Base-by-base conservation (phyloP, 1,140 invertebrate genomes). In the Drosophila sucinea region DNA sequence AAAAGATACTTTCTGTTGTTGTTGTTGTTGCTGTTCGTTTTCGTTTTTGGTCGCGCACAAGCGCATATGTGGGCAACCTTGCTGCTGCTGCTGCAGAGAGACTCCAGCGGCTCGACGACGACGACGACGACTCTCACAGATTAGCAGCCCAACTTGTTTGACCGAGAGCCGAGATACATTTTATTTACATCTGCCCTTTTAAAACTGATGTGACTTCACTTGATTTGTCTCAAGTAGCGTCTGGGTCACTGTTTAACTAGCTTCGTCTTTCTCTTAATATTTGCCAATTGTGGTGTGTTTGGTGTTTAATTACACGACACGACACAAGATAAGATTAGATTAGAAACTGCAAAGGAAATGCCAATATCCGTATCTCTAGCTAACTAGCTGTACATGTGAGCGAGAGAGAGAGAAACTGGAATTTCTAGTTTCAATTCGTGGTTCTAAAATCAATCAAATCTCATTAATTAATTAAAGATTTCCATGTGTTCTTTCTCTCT, bases 131-230 rank as follows among this genome's bases (percentile, higher is more conserved):
- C 65, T 67, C 40, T 30, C 71, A 82, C 71, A 82, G 79, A 82
- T 82, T 70, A 82, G 61, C 75, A 65, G 67, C 75, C 79, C 83
- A 80, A 83, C 83, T 83, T 87, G 83, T 87, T 87, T 87, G 80
- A 89, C 79, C 79, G 67, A 64, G 67, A 64, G 47, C 44, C 57
- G 57, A 40, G 57, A 68, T 56, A 61, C 33, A 64, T 86, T 87
- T 70, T 74, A 87, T 86, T 87, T 86, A 72, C 82, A 79, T 81
- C 63, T 70, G 56, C 67, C 55, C 17, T 72, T 55, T 62, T 54
- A 64, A 35, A 51, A 56, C 41, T 27, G 23, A 73, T 73, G 65
- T 67, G 73, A 76, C 17, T 44, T 41, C 33, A 17, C 35, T 62
- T 23, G 40, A 38, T 17, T 72, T 78, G 76, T 86, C 83, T 80